Conservation (phyloP, 1,140 invertebrate species). For the Drosophila ficusphila region DNA sequence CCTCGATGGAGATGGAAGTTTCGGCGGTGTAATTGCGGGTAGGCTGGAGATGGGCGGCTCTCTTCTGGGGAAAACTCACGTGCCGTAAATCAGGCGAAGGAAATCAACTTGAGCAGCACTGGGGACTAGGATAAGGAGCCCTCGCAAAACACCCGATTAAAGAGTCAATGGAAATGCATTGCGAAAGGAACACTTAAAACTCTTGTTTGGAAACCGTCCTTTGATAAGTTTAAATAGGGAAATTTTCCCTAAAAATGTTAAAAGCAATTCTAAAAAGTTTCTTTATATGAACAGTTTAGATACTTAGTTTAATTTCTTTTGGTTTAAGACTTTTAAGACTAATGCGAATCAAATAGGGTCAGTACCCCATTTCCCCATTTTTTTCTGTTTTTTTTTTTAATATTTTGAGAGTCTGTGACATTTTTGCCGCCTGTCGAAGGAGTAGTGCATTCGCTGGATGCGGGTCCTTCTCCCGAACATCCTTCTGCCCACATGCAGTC, state of each 20-base stretch:
- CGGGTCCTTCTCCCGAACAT: neutral
- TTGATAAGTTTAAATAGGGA: no score
- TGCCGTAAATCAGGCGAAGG: constrained; percentile 35
- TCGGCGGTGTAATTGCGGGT: neutral
- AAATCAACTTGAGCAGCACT: constrained; percentile 34
- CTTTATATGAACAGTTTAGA: no score
- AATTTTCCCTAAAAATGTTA: no score
- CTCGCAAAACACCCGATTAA: constrained; percentile 16
- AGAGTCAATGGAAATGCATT: constrained; percentile 10
- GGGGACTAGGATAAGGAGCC: constrained; percentile 2
- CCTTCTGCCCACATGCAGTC: constrained; percentile 4
- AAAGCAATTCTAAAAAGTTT: no score
- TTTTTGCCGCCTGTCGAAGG: constrained; percentile 47
- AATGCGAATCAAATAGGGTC: no score
- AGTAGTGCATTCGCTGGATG: constrained; percentile 25
- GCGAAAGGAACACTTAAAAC: neutral
- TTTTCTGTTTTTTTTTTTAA: no score
- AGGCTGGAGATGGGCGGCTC: neutral
- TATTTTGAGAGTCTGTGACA: no score
- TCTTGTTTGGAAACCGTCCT: no score
- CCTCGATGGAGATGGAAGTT: neutral
- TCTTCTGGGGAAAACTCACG: constrained; percentile 4
- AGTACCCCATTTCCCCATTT: no score
- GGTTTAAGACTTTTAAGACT: no score
- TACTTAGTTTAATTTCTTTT: no score